Base-by-base conservation (phyloP, 2,888 invertebrate species). In the Acleris sparsana region DNA sequence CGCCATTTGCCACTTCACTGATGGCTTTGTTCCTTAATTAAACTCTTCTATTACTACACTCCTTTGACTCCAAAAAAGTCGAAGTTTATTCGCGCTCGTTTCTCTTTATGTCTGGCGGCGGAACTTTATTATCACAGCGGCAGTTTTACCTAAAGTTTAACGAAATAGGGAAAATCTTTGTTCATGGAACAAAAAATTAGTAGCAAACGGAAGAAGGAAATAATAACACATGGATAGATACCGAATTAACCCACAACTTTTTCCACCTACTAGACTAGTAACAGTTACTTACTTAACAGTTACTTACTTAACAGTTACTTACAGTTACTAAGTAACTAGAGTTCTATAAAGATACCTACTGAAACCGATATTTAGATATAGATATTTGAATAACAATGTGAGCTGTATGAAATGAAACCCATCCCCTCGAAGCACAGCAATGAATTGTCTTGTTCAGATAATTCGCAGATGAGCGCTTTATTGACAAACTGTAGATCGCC, bases 21-120 rank as follows among this genome's bases (percentile, higher is more conserved):
- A 77, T 79, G 81, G 79, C 82, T 83, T 80, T 80, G 76, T 80
- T 77, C 75, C 80, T 85, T 86, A 82, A 87, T 87, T 86, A 86
- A 86, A 85, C 80, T 80, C 80, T 85, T 82, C 77, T 75, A 76
- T 80, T 76, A 62, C 75, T 72, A 75, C 73, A 69, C 73, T 67
- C 33, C 39, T 55, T 52, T n/a, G 22, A 55, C 52, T 57, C 39
- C 18, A 11, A 52, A 66, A 61, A 55, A 59, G 11, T 46, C 39
- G 9, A 20, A 20, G 43, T 57, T 56, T 46, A 29, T n/a, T 51
- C 39, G 25, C 29, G 5, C 29, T 25, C 25, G 11, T 55, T 60
- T 18, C 51, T 43, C 55, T 49, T 64, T 59, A 43, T 43, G 22
- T 58, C 48, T 22, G n/a, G 20, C 49, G 43, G 29, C 20, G 29